Evolutionary conservation across 1,140 invertebrate species (phyloP).

Genomic region (Bilobella aurantiaca): DNA sequence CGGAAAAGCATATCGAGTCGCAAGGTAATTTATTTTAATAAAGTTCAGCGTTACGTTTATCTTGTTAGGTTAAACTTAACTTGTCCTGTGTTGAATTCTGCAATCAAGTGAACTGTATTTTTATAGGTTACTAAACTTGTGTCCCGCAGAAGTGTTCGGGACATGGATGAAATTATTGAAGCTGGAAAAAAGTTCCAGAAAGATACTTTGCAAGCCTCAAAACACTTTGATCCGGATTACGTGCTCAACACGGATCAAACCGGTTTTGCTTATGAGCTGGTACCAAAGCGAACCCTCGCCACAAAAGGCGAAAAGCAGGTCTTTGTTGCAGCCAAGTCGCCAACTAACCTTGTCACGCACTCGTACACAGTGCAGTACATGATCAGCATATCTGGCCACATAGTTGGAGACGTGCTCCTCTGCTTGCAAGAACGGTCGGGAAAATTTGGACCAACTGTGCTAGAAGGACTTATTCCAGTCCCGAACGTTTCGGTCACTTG

Average conservation of each 20-base stretch:
- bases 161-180: background rate
- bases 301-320: conserved; percentile 10
- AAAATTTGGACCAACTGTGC: conserved; percentile 11
- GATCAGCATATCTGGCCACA: conserved; percentile 9
- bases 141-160: background rate
- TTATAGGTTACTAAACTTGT: conserved; percentile 13
- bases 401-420: conserved; percentile 17
- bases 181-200: background rate
- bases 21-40: too few relatives aligned
- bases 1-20: conserved; percentile 4
- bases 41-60: too few relatives aligned
- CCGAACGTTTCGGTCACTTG: conserved; percentile 18
- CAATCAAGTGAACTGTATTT: too few relatives aligned
- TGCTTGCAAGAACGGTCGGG: conserved; percentile 21
- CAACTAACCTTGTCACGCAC: conserved; percentile 18
- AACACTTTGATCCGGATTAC: background rate
- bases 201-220: background rate
- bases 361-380: conserved; percentile 22
- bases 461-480: background rate
- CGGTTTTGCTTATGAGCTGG: conserved; percentile 18
- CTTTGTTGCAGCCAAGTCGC: conserved; percentile 14
- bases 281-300: background rate
- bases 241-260: too few relatives aligned
- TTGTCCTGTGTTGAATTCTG: too few relatives aligned
- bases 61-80: too few relatives aligned